These are phyloP conservation scores for Sebastes oblongus DNA, from an alignment of 2,797 vertebrate genomes.

Conservation along the genomic window DNA sequence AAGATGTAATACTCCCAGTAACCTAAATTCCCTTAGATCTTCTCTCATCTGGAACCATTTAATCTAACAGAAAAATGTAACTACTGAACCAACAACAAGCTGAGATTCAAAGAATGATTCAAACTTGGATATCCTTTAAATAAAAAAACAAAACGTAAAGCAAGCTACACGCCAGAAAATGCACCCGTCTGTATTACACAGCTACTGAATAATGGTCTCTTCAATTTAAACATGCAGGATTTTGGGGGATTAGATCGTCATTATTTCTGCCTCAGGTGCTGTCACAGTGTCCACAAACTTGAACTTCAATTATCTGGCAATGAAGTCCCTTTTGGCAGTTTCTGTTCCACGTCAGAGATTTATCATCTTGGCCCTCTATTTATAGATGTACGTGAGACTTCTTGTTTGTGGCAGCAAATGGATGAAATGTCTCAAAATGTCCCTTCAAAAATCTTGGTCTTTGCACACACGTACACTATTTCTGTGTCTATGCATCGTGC, in stretches of 20 bases:
- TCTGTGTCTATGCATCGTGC: not conserved
- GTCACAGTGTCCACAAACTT: conserved; percentile 3
- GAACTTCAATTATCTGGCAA: conserved; percentile 17
- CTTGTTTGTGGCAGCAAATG: conserved; percentile 12
- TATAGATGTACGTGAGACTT: not conserved
- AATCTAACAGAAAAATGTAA: not conserved
- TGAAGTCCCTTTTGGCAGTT: not conserved
- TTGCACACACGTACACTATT: not conserved
- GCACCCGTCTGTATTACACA: not conserved
- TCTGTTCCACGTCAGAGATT: conserved; percentile 7
- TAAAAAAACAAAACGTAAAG: not conserved
- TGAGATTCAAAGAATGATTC: not conserved
- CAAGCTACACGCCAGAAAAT: not conserved
- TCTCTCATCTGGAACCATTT: conserved; percentile 11
- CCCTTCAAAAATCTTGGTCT: not conserved
- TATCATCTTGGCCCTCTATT: conserved; percentile 14
- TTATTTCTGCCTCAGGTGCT: conserved; percentile 1
- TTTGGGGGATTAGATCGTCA: not conserved
- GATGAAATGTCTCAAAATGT: not conserved
- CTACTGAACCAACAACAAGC: not conserved
- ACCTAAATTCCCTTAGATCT: conserved; percentile 9
- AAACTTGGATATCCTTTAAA: not conserved
- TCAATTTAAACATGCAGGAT: not conserved
- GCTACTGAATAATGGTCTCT: not conserved
- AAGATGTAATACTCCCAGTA: conserved; percentile 13